phyloP scores from a whole-genome alignment of 1,140 invertebrate genomes.

The Kradibia gibbosae region DNA sequence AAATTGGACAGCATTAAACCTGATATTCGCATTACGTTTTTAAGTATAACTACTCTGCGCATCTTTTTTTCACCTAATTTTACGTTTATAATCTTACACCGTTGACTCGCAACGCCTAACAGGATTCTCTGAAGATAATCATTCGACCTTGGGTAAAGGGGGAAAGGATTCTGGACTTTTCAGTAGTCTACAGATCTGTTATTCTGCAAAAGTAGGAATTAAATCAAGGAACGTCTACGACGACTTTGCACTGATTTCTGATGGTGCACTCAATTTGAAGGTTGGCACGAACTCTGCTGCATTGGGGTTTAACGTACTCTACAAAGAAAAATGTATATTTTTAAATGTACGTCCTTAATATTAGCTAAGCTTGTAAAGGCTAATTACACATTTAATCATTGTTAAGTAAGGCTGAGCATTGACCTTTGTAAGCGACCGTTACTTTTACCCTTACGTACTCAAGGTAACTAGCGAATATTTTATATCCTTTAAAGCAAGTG shows the following conservation, averaged over 20 bases:
- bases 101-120: constrained; percentile 61
- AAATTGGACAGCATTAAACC: constrained; percentile 44
- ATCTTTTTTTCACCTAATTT: constrained; percentile 59
- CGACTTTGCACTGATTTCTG: constrained; percentile 66
- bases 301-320: constrained; percentile 83
- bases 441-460: too few species aligned
- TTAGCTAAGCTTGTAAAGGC: too few species aligned
- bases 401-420: too few species aligned
- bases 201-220: constrained; percentile 45
- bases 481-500: too few species aligned
- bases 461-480: too few species aligned
- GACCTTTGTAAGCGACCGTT: too few species aligned
- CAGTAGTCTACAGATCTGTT: constrained; percentile 57
- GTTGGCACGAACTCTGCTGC: constrained; percentile 84
- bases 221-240: constrained; percentile 62
- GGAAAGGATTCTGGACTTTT: constrained; percentile 57
- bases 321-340: constrained; percentile 58
- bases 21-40: constrained; percentile 44
- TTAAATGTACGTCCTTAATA: too few species aligned
- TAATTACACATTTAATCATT: too few species aligned
- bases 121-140: constrained; percentile 59
- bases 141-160: constrained; percentile 54
- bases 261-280: constrained; percentile 60
- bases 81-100: constrained; percentile 58
- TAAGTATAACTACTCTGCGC: constrained; percentile 40